phyloP scores from a whole-genome alignment of 2,113 vertebrate species.

The Piprites chloris region DNA sequence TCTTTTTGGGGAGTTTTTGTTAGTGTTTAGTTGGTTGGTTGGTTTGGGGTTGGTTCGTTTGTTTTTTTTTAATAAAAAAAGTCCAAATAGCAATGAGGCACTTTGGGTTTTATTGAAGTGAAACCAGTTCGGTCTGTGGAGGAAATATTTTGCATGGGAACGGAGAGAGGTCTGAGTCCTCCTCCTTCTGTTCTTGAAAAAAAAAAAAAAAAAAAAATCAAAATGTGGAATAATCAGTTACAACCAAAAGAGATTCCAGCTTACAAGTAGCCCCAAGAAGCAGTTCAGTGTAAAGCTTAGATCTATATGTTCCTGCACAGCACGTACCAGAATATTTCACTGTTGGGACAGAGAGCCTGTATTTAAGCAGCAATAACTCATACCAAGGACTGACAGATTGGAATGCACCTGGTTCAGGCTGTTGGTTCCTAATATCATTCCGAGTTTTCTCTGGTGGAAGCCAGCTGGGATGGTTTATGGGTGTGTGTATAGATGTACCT shows the following conservation, averaged over 20 bases:
- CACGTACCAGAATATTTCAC: slow-evolving; percentile 10
- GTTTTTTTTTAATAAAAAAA: no score
- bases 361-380: slow-evolving; percentile 43
- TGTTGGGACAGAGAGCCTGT: slow-evolving; percentile 10
- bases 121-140: background rate
- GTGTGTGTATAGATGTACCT: background rate
- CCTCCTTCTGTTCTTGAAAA: background rate
- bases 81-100: background rate
- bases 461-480: background rate
- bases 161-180: background rate
- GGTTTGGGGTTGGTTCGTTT: no score
- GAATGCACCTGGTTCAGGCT: slow-evolving; percentile 43
- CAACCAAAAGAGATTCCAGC: background rate
- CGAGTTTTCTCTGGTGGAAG: background rate
- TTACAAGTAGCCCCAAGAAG: background rate
- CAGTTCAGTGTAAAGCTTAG: background rate
- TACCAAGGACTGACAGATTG: slow-evolving; percentile 25
- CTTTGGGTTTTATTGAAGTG: background rate
- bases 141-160: background rate
- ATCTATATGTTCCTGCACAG: background rate
- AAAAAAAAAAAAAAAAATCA: background rate
- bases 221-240: background rate
- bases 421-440: background rate
- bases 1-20: no score
- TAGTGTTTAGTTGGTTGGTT: no score